Base-by-base conservation (phyloP, 2,113 vertebrate species). In the Cryptotis parvus region DNA sequence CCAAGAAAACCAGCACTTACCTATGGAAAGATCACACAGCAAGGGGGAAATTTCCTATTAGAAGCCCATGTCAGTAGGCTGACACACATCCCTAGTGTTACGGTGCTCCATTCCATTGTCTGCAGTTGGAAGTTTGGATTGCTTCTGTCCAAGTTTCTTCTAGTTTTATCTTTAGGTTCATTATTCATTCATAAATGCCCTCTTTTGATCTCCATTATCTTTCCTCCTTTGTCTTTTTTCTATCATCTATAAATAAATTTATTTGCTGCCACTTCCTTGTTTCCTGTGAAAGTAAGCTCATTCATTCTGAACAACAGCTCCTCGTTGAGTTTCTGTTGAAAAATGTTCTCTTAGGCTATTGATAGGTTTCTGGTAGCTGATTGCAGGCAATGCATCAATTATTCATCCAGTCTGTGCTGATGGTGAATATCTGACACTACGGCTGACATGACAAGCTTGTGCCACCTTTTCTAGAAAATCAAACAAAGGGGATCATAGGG, bases 271-370 rank as follows among this genome's bases (percentile, higher is more conserved):
- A 35, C 11, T 58, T 92, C 29, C 26, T 85, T 91, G 24, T 39
- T 84, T 91, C 74, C 76, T 33, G 26, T 49, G 33, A 80, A 87
- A 84, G 18, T 72, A 87, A 90, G 20, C 29, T 93, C 91, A 4
- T 80, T 35, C 14, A 49, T 79, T 82, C 39, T 37, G 52, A 93
- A 49, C 29, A 49, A 58, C 2, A 87, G 14, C n/a, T 52, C 74
- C 35, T 78, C 18, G 37, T 31, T 31, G 75, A 3, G 58, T 73
- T 77, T 68, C 33, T 9, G 7, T n/a, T 74, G 31, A 66, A 39
- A 77, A 85, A 55, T 22, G 11, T 68, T 77, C 29, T 52, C n/a
- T 41, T 55, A 49, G 12, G 22, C 6, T 33, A 39, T 1, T 1
- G 11, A n/a, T 61, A 87, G 63, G 55, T 74, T 83, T 55, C 63